Conservation (phyloP, 2,797 vertebrate genomes). For the Chanos chanos region DNA sequence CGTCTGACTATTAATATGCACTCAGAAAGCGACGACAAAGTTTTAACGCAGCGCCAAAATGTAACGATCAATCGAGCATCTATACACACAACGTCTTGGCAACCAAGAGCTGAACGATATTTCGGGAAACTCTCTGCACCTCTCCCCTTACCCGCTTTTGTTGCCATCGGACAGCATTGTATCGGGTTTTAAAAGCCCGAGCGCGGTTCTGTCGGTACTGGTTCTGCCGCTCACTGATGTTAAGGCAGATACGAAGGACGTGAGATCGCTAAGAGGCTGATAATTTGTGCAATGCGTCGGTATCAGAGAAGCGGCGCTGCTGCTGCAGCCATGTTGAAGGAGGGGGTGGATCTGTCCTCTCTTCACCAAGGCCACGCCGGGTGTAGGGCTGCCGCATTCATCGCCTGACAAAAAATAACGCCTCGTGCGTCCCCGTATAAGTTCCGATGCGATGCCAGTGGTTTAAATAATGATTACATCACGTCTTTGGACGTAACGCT, state of each 20-base stretch:
- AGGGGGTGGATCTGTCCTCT: slow-evolving; percentile 10
- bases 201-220: slow-evolving; percentile 30
- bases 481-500: no score
- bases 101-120: slow-evolving; percentile 25
- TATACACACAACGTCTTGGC: no score
- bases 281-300: slow-evolving; percentile 70
- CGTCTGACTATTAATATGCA: no score
- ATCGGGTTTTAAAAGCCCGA: slow-evolving; percentile 55
- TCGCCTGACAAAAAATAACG: slow-evolving; percentile 59
- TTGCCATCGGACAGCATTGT: slow-evolving; percentile 87
- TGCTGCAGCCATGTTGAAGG: slow-evolving; percentile 75
- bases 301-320: slow-evolving; percentile 71
- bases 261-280: slow-evolving; percentile 37
- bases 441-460: no score
- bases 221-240: slow-evolving; percentile 33
- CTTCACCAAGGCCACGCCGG: slow-evolving; percentile 42
- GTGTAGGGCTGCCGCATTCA: slow-evolving; percentile 43
- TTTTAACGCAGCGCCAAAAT: no score
- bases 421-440: neutral
- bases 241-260: slow-evolving; percentile 41
- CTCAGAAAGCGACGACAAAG: no score
- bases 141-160: slow-evolving; percentile 87
- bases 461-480: no score
- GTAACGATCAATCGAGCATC: neutral
- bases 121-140: slow-evolving; percentile 43